Evolutionary conservation across 2,113 vertebrate species (phyloP).

Genomic region (Ameiurus melas): DNA sequence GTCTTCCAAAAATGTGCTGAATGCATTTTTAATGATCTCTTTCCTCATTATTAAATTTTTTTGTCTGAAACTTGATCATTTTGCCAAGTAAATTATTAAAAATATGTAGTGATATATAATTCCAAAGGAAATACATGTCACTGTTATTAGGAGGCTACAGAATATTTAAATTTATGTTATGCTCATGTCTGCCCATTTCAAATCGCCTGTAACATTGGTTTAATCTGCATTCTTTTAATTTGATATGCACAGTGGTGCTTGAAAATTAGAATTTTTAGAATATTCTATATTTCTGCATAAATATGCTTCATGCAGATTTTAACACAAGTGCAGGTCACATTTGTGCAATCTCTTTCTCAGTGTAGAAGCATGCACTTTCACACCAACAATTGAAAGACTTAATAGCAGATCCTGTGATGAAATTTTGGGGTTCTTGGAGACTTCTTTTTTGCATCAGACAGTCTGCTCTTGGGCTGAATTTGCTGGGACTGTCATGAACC

Average conservation of each 20-base stretch:
- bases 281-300: too few relatives aligned
- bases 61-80: constrained; percentile 43
- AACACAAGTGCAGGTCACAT: too few relatives aligned
- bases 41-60: constrained; percentile 48
- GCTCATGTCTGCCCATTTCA: neutral
- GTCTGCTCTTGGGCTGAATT: too few relatives aligned
- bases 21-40: constrained; percentile 54
- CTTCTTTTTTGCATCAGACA: too few relatives aligned
- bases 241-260: neutral
- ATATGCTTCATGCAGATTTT: too few relatives aligned
- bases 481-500: too few relatives aligned
- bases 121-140: constrained; percentile 12
- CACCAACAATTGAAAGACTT: too few relatives aligned
- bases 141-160: constrained; percentile 9
- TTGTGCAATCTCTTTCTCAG: too few relatives aligned
- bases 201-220: neutral
- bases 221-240: neutral
- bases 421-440: too few relatives aligned
- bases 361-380: too few relatives aligned
- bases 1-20: constrained; percentile 35
- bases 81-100: constrained; percentile 45
- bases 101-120: constrained; percentile 30
- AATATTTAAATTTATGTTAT: constrained; percentile 16
- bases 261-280: too few relatives aligned
- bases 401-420: too few relatives aligned